phyloP scores from a whole-genome alignment of 2,797 vertebrate genomes.

The Girardinus metallicus region DNA sequence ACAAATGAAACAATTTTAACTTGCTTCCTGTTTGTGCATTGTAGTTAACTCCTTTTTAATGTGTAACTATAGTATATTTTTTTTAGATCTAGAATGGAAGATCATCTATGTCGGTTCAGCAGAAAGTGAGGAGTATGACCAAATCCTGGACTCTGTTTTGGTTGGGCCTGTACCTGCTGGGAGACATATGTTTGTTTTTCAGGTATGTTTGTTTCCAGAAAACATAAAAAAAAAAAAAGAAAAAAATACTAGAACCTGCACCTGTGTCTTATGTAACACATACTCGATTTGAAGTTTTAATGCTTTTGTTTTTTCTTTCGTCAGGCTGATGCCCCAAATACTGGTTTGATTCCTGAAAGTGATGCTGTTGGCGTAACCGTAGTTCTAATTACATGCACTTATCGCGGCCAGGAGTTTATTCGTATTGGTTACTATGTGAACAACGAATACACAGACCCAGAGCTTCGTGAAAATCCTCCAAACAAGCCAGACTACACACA shows the following conservation, averaged over 20 bases:
- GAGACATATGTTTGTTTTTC: slow-evolving; percentile 92
- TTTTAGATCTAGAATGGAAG: slow-evolving; percentile 90
- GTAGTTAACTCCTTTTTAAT: neutral
- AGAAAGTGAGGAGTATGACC: slow-evolving; percentile 91
- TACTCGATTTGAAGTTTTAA: neutral
- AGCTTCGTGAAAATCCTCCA: slow-evolving; percentile 91
- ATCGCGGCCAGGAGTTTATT: slow-evolving; percentile 92
- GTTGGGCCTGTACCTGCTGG: slow-evolving; percentile 91
- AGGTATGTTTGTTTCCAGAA: slow-evolving; percentile 70
- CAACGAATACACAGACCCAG: slow-evolving; percentile 91
- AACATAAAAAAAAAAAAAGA: no score
- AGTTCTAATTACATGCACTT: slow-evolving; percentile 93
- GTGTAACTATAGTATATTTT: neutral
- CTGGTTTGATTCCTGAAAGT: slow-evolving; percentile 89
- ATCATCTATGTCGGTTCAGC: slow-evolving; percentile 93
- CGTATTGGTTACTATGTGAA: slow-evolving; percentile 95
- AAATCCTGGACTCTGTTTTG: slow-evolving; percentile 89
- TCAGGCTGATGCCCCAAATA: slow-evolving; percentile 91
- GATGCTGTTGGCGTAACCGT: slow-evolving; percentile 94
- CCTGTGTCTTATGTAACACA: neutral
- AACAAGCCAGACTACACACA: slow-evolving; percentile 90
- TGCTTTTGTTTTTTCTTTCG: slow-evolving; percentile 16
- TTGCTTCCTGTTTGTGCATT: neutral
- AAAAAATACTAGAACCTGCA: neutral
- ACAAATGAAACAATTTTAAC: neutral